Base-by-base conservation (phyloP, 2,888 invertebrate genomes). In the Torymus tubicola region DNA sequence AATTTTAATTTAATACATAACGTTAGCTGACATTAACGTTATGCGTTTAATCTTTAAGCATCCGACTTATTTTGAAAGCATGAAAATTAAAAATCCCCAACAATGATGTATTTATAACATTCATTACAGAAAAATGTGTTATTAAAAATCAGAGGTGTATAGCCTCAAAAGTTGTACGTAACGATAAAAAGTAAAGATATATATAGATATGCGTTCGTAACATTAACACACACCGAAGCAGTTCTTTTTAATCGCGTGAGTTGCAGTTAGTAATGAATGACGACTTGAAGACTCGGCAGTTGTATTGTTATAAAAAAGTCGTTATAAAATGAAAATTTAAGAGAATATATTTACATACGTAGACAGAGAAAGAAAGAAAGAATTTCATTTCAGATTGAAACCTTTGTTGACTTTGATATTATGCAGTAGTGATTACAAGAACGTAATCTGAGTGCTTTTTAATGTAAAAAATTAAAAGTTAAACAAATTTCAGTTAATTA, bases 221-320 rank as follows among this genome's bases (percentile, higher is more conserved):
- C 68, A 72, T 52, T 80, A 63, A 77, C 61, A 77, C 68, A 67
- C 57, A 13, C 18, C 21, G 67, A 12, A 69, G 57, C 16, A 65
- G 21, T 16, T 64, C 10, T 67, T 69, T 21, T 55, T 72, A 31
- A 73, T 73, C 77, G 74, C 67, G 82, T 82, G 82, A 82, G 78
- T 73, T 82, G 82, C 82, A 80, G 82, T 80, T 71, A 78, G 72
- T 68, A 82, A 82, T 82, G 82, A 80, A 80, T 82, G 82, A 71
- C 68, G 57, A 68, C 65, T 65, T 64, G 18, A 72, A 77, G 13
- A 65, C 21, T 70, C 53, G 63, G 69, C 69, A 77, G 55, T 81
- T 68, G 69, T 58, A 52, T 71, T 63, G 50, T 78, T 68, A 42
- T 52, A 65, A 10, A 64, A 58, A 72, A 71, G 2, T 69, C 58